Base-by-base conservation (phyloP, 2,797 vertebrate species). In the Amphiprion clarkii region DNA sequence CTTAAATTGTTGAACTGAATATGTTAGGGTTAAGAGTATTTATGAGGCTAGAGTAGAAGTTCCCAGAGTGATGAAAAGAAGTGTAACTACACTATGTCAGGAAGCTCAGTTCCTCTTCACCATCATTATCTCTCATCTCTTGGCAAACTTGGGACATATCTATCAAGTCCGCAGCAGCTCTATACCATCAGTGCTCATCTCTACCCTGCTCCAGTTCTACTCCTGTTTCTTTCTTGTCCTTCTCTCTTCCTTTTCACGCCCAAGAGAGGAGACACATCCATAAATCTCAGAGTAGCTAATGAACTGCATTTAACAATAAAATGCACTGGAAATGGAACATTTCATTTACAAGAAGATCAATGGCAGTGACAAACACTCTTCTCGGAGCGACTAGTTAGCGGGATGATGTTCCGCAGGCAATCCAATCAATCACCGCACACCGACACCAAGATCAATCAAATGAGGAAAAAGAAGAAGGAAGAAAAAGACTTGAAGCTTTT, bases 251-350 rank as follows among this genome's bases (percentile, higher is more conserved):
- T 58, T 19, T 71, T 66, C 67, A 42, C 74, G 71, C 88, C 72
- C 74, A 57, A 79, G 44, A 87, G 79, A 73, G 39, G 70, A 91
- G 90, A 90, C 82, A 76, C 31, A 39, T 83, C 90, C 92, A 95
- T 94, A 91, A 94, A 95, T 95, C 93, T 94, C 87, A 56, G 80
- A 72, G 90, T 66, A 74, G 84, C 93, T 95, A 95, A 95, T 95
- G 95, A 95, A 95, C 93, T 94, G 92, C 94, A 78, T 93, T 95
- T 95, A 95, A 95, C 94, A 94, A 91, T 94, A 93, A 95, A 95
- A 94, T 89, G 92, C 88, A 83, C 93, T 93, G 94, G 92, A 94
- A 96, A 94, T 91, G 93, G 90, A 96, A 96, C 90, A 94, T 95
- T 91, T 92, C 82, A 92, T 91, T 93, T 92, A 93, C 88, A 92